Base-by-base conservation (phyloP, 2,888 invertebrate genomes). In the Leptinotarsa peninsularis region DNA sequence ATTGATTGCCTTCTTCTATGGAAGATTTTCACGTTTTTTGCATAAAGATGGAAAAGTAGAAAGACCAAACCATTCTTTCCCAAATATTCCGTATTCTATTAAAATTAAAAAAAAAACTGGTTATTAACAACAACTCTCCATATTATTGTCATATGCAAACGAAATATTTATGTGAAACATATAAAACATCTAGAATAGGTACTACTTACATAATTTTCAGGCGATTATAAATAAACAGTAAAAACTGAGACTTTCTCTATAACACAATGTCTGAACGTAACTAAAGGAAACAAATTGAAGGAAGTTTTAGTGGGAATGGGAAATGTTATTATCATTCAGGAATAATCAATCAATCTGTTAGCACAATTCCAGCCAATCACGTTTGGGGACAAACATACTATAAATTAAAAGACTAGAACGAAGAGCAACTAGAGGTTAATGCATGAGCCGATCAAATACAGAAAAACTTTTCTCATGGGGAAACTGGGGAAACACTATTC, bases 401-500 rank as follows among this genome's bases (percentile, higher is more conserved):
- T 56, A 67, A 66, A 52, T 52, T 17, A 67, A 72, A 67, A 54
- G 49, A 67, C 58, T 72, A 58, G 67, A 56, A 71, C 23, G 67
- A 58, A 72, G 67, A 58, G 56, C 67, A 72, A 72, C 67, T 72
- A 72, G 67, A 58, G 70, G 58, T 70, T 58, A 70, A 58, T 58
- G 33, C 70, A 58, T 49, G 18, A 56, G 54, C 43, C 33, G 69
- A 68, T 68, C 50, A 27, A 52, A 50, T 49, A 68, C 68, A 54
- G 50, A 21, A 33, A 33, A 58, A 63, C n/a, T 17, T 63, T 63
- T 43, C 63, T 63, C 54, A 68, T 52, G 68, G 54, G 15, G 18
- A 56, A 56, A 15, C 56, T 18, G 70, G 58, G 70, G 60, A 70
- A 43, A 80, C 78, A 78, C 82, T 87, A 87, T 86, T 88, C 88